Evolutionary conservation across 2,888 invertebrate species (phyloP), one percentile per base, ranked within the genome.

Genomic region (Boloria selene): DNA sequence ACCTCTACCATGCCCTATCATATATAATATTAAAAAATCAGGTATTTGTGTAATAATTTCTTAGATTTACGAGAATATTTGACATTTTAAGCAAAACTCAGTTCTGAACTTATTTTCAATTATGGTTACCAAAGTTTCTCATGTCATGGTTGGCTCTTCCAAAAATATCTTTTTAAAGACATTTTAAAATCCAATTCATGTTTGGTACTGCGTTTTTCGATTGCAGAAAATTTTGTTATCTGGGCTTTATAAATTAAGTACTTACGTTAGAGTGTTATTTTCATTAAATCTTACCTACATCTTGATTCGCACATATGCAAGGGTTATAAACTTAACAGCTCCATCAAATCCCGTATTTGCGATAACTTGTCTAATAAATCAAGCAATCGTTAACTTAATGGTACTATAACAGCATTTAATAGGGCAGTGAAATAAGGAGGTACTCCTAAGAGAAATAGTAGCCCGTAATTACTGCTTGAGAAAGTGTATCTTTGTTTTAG

Each of bases 301-400:
- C 51, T 49, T 45, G 56, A 59, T 65, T 55, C 54, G 53, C 74
- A 70, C 77, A 71, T 65, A 72, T 74, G 75, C 72, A 67, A 74
- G 75, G 70, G 69, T 77, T 75, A 72, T 71, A 75, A 79, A 79
- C 79, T 83, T 82, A 76, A 84, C 84, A 77, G 75, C 79, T 73
- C 78, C 76, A 80, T 80, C 73, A 71, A 74, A 75, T 74, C 75
- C 77, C 77, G 75, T 76, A 77, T 79, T 79, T 72, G 77, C 79
- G 72, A 79, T 82, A 83, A 81, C 79, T 81, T 84, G 85, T 84
- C 87, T 80, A 83, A 86, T 86, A 85, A 85, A 85, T 81, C 79
- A 69, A 73, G 72, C 74, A 74, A 74, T 75, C 75, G 74, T 70
- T 72, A 64, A 67, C 73, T 77, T 79, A 77, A 79, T 77, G 74